These are phyloP conservation scores for Drosophila yakuba DNA, from an alignment of 1,140 invertebrate genomes.

Conservation along the genomic window DNA sequence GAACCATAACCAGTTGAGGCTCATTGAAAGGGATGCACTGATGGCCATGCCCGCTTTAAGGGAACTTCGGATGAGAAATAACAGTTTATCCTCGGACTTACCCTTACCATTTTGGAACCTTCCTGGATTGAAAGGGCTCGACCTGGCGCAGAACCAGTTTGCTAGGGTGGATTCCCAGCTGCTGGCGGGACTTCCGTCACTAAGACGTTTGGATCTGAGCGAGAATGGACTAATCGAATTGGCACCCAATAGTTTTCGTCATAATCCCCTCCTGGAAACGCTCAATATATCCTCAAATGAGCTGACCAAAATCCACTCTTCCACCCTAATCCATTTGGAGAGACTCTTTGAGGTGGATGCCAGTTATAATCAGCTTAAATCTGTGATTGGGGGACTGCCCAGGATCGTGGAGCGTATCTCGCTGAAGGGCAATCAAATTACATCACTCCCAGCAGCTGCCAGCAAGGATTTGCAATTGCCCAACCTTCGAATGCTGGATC, in stretches of 20 bases:
- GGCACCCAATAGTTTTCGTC: conserved; percentile 90
- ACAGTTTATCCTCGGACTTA: conserved; percentile 89
- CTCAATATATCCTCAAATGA: conserved; percentile 92
- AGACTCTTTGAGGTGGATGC: conserved; percentile 92
- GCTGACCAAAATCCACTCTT: conserved; percentile 88
- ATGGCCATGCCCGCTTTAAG: conserved; percentile 92
- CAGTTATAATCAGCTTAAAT: conserved; percentile 90
- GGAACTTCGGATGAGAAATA: conserved; percentile 92
- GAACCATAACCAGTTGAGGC: conserved; percentile 90
- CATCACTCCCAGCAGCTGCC: conserved; percentile 87
- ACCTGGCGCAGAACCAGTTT: conserved; percentile 92
- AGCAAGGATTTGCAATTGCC: conserved; percentile 90
- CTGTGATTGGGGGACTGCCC: conserved; percentile 90
- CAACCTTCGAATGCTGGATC: conserved; percentile 89
- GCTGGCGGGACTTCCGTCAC: conserved; percentile 90
- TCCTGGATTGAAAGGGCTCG: conserved; percentile 92
- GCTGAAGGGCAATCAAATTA: conserved; percentile 90
- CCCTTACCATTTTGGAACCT: conserved; percentile 92
- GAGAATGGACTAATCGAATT: conserved; percentile 90
- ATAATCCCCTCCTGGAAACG: conserved; percentile 90
- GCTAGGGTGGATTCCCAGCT: conserved; percentile 89
- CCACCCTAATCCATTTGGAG: conserved; percentile 90
- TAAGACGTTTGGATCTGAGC: conserved; percentile 92
- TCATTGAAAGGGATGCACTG: conserved; percentile 91
- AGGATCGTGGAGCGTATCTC: conserved; percentile 91